These are phyloP conservation scores for Centropus bengalensis DNA, from an alignment of 2,113 vertebrate species.

Conservation along the genomic window DNA sequence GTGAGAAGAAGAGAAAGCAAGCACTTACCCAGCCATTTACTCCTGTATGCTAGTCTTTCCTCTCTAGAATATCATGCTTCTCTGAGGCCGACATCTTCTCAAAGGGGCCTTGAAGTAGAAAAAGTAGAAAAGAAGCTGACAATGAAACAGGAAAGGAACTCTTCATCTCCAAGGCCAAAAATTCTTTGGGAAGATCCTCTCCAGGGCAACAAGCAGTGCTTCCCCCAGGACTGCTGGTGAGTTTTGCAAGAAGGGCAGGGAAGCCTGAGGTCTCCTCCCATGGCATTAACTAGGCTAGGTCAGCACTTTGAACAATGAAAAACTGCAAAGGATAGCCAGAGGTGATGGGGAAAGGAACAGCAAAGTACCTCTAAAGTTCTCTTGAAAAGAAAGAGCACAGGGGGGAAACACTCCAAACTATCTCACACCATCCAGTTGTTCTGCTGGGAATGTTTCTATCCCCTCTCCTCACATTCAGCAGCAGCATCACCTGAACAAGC, in stretches of 20 bases:
- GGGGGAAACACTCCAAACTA: fast-evolving
- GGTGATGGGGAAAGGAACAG: neutral
- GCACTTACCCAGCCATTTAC: neutral
- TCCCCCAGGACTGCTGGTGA: neutral
- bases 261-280: neutral
- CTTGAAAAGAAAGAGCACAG: fast-evolving
- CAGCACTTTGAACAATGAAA: neutral
- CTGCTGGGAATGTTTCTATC: fast-evolving
- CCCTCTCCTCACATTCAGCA: neutral
- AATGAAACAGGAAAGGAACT: neutral
- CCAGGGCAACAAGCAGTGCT: neutral
- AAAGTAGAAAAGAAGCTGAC: neutral
- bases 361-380: neutral
- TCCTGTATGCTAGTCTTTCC: neutral
- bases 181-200: neutral
- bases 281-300: neutral
- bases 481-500: neutral
- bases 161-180: neutral
- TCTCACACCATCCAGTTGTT: fast-evolving
- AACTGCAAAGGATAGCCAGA: neutral
- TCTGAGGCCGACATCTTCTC: neutral
- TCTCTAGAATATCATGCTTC: neutral
- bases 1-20: neutral
- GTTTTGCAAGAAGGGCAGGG: neutral
- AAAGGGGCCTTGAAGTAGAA: neutral